Conservation (phyloP, 1,140 invertebrate genomes). For the Eciton burchellii region DNA sequence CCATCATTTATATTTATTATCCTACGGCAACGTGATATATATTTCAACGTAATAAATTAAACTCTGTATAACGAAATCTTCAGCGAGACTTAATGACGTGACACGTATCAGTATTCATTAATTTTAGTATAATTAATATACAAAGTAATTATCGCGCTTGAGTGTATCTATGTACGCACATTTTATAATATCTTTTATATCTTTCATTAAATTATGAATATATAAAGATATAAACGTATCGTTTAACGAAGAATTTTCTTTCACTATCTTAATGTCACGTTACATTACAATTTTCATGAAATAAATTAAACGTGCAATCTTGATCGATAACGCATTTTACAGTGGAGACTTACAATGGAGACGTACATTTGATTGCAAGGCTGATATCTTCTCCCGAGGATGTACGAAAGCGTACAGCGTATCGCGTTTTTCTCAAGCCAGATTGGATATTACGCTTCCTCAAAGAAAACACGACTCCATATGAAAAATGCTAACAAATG, state of each 20-base stretch:
- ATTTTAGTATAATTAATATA: constrained; percentile 10
- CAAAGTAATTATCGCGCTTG: neutral
- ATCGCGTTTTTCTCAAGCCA: neutral
- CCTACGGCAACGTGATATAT: constrained; percentile 15
- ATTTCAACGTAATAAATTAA: constrained; percentile 50
- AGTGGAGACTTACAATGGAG: neutral
- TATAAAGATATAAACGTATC: neutral
- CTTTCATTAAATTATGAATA: neutral
- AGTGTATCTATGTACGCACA: too few species aligned
- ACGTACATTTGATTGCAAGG: neutral
- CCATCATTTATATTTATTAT: constrained; percentile 44
- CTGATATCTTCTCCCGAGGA: neutral
- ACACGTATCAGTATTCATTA: constrained; percentile 22
- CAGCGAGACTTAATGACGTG: constrained; percentile 19
- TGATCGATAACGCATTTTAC: neutral
- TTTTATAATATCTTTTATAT: neutral
- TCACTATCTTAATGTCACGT: neutral
- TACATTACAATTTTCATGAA: neutral
- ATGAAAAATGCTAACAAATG: neutral
- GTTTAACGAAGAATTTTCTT: neutral
- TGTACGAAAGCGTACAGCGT: neutral
- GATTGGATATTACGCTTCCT: neutral
- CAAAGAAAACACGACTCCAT: neutral
- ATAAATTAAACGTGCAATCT: neutral
- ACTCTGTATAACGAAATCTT: neutral